phyloP scores from a whole-genome alignment of 2,888 invertebrate genomes.

The Acanthopleura granulata region DNA sequence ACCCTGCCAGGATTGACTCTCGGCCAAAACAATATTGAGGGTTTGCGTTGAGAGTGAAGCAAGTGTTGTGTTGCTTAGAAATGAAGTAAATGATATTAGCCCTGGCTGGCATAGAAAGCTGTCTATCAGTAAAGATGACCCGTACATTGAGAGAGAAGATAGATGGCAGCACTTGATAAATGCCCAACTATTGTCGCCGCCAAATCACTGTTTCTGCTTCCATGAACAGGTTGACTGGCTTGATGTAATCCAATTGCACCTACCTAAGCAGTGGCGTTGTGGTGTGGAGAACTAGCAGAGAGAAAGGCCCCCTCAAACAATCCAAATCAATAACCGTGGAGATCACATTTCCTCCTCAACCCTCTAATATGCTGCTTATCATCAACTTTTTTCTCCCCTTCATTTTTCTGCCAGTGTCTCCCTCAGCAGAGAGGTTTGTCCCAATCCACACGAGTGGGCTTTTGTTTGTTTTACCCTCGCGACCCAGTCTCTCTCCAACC shows the following conservation, averaged over 20 bases:
- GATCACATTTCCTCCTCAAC: constrained; percentile 16
- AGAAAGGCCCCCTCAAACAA: background rate
- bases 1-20: background rate
- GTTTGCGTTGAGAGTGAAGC: constrained; percentile 1
- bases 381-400: constrained; percentile 6
- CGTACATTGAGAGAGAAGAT: constrained; percentile 14
- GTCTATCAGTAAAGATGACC: constrained; percentile 7
- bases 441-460: constrained; percentile 5
- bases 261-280: constrained; percentile 18
- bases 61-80: constrained; percentile 16
- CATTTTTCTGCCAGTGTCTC: no score
- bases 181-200: constrained; percentile 9
- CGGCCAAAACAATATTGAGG: background rate
- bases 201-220: constrained; percentile 19
- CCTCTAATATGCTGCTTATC: constrained; percentile 11
- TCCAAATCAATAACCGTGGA: constrained; percentile 4
- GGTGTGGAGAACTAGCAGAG: background rate
- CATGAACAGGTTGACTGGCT: constrained; percentile 17
- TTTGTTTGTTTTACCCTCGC: background rate
- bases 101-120: constrained; percentile 8
- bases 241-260: constrained; percentile 21
- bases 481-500: background rate
- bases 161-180: constrained; percentile 17
- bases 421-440: background rate
- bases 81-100: constrained; percentile 19